A percentile compares a stretch with the other conserved stretches of the same genome.
phyloP scores from a whole-genome alignment of 2,888 invertebrate species.

The Drosophila pseudotakahashii region DNA sequence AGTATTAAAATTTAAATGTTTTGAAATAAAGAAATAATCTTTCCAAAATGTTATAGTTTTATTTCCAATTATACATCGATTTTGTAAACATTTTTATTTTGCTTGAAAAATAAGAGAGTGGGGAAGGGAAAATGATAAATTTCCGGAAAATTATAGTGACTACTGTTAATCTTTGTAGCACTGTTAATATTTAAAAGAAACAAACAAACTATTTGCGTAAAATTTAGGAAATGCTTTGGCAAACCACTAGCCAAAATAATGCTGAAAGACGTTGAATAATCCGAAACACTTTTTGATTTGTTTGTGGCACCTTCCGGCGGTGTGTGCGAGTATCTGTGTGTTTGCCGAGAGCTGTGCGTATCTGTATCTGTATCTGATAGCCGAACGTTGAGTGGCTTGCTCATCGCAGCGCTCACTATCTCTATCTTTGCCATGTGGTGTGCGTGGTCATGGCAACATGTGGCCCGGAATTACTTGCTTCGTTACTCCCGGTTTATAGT shows the following conservation, averaged over 20 bases:
- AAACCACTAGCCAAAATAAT: background rate
- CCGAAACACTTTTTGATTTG: slow-evolving; percentile 12
- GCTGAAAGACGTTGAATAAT: background rate
- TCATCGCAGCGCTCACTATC: slow-evolving; percentile 16
- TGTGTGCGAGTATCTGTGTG: background rate
- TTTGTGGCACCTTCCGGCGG: slow-evolving; percentile 10
- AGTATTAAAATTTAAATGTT: no score
- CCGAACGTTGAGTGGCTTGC: slow-evolving; percentile 15
- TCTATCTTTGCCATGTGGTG: slow-evolving; percentile 12
- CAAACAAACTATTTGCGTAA: background rate
- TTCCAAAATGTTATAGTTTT: no score
- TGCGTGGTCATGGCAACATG: slow-evolving; percentile 34
- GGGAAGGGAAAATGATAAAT: no score
- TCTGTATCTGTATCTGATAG: slow-evolving; percentile 21
- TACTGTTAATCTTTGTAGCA: no score
- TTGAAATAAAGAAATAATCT: no score
- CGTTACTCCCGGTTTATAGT: slow-evolving; percentile 23
- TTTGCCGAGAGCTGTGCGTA: background rate
- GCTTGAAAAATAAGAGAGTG: no score
- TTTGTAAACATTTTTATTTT: no score
- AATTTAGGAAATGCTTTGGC: background rate
- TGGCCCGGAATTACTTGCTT: slow-evolving; percentile 28
- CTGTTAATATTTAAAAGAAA: no score
- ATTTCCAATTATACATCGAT: no score
- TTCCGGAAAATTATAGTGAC: no score